phyloP scores from a whole-genome alignment of 1,140 invertebrate genomes.

The Polypedilum pembai region DNA sequence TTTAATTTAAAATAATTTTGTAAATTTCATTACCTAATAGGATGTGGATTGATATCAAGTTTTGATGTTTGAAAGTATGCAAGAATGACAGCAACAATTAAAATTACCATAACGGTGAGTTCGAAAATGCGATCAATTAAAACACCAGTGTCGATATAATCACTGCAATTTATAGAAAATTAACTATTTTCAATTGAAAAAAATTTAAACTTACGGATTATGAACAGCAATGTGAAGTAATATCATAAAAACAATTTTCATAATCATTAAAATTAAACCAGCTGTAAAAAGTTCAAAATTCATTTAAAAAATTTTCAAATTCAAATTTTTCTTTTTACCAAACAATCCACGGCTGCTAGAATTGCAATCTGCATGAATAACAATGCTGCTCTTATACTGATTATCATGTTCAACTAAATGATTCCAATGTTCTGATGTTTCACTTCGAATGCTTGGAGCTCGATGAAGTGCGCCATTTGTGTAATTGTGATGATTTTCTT shows the following conservation, averaged over 20 bases:
- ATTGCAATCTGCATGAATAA: slow-evolving; percentile 64
- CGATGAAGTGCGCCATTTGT: slow-evolving; percentile 32
- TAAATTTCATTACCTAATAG: slow-evolving; percentile 40
- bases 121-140: slow-evolving; percentile 46
- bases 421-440: slow-evolving; percentile 16
- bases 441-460: background rate
- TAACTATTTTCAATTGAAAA: background rate
- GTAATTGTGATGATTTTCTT: slow-evolving; percentile 34
- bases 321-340: slow-evolving; percentile 31
- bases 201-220: slow-evolving; percentile 42
- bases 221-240: slow-evolving; percentile 59
- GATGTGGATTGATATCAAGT: slow-evolving; percentile 57
- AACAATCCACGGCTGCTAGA: slow-evolving; percentile 64
- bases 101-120: slow-evolving; percentile 45
- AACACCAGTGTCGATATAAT: slow-evolving; percentile 43
- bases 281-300: slow-evolving; percentile 31
- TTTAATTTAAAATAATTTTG: no score
- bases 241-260: slow-evolving; percentile 57
- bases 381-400: slow-evolving; percentile 50
- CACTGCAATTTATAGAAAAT: slow-evolving; percentile 35
- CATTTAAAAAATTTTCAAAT: no score
- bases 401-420: slow-evolving; percentile 42
- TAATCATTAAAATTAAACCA: slow-evolving; percentile 56
- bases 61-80: slow-evolving; percentile 52
- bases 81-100: slow-evolving; percentile 49